Base-by-base conservation (phyloP, 2,797 vertebrate genomes). In the Hafferia zeledoni region DNA sequence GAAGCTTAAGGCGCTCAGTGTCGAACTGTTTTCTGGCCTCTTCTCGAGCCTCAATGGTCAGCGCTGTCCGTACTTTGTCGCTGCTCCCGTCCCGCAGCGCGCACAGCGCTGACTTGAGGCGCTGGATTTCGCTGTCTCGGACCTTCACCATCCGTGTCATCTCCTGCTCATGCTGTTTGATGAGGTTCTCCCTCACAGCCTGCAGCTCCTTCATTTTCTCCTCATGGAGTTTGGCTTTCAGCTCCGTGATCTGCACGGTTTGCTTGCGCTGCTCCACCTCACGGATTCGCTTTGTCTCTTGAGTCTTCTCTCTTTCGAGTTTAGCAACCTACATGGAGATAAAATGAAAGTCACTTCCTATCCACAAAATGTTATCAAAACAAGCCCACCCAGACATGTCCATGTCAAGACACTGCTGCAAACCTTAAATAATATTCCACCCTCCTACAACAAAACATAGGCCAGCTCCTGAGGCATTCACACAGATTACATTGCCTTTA, bases 191-290 rank as follows among this genome's bases (percentile, higher is more conserved):
- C 77, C 99, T 97, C 93, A 99, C 98, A 1, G 98, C 98, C 94
- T 99, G 99, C 69, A 99, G 98, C 96, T 99, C 99, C 97, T 99
- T 99, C 94, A 99, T 99, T 95, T 99, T 99, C 74, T 99, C 99
- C 96, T 99, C 99, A 4, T 99, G 99, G 96, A 99, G 99, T 94
- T 99, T 99, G 92, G 99, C 98, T 83, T 99, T 98, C 64, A 99
- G 99, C 96, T 99, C 99, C 0, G 99, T 99, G 91, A 99, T 97
- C 90, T 98, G 98, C 89, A 99, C 99, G 0, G 99, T 99, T 97
- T 99, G 99, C 46, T 99, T 99, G 97, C 99, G 99, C 95, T 99
- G 99, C 97, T 99, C 99, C 97, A 99, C 98, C 95, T 99, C 99
- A 0, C 99, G 99, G 50, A 99, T 99, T 28, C 99, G 98, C 97